Evolutionary conservation across 1,140 invertebrate genomes (phyloP), one percentile per base, ranked within the genome.

Genomic region (Pseudomyrmex gracilis): DNA sequence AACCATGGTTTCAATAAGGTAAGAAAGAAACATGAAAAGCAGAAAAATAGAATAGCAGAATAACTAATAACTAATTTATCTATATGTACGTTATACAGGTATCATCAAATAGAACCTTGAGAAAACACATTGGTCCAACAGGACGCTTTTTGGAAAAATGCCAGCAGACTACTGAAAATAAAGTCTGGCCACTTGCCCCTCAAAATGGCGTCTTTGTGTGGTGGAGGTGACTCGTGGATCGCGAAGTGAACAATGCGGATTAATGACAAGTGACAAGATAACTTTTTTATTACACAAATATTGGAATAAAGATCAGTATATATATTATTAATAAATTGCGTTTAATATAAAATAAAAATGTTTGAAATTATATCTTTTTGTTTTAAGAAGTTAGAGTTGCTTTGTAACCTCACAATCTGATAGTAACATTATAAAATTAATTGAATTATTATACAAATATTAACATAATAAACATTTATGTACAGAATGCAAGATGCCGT

Each of bases 401-500:
- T 55, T 55, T 55, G 53, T 55, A 55, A 55, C 13, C 13, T 55
- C 13, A 55, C 53, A 55, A 55, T 55, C 12, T 55, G 15, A 55
- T 55, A 15, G 15, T 55, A 53, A 15, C 10, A 15, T 47, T 47
- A 47, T 47, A 49, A 49, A 49, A 49, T 49, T 8, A 49, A 3
- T 49, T 49, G 4, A 49, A 49, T 49, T 49, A 49, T 4, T 49
- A 12, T 49, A 49, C 47, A 49, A 12, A 49, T 49, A 49, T 49
- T 49, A 4, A 49, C 8, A 49, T 49, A 61, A 66, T 66, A 66
- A 20, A 47, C n/a, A 49, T 17, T 45, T 49, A 49, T 13, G 47
- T 66, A 49, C 4, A 66, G 64, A 47, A 49, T 20, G 47, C 4
- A 67, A 15, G 3, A 67, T 67, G 64, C 64, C 64, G 20, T 67